Evolutionary conservation across 2,888 invertebrate genomes (phyloP).

Genomic region (Stenodema calcarata): DNA sequence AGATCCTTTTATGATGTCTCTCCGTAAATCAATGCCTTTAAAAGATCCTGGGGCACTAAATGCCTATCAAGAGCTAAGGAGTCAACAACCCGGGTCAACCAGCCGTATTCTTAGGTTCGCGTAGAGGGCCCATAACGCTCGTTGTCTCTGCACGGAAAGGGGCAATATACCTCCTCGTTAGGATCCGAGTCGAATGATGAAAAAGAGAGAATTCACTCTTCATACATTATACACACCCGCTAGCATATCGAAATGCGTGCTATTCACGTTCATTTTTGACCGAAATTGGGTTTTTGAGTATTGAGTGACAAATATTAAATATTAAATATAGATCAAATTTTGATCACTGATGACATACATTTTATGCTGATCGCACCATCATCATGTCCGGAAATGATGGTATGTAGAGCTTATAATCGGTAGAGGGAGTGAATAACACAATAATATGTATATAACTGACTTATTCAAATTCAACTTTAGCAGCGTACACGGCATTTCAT

Average conservation of each 20-base stretch:
- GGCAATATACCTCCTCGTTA: background rate
- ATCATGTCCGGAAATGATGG: too few species aligned
- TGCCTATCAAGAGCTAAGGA: slow-evolving; percentile 16
- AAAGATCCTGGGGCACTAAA: slow-evolving; percentile 6
- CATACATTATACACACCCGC: background rate
- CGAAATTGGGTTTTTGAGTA: too few species aligned
- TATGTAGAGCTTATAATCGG: too few species aligned
- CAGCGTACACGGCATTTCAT: too few species aligned
- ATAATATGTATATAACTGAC: too few species aligned
- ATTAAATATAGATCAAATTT: too few species aligned
- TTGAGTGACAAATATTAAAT: too few species aligned
- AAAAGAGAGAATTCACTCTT: background rate
- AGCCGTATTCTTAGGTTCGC: slow-evolving; percentile 6
- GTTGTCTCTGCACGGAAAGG: background rate
- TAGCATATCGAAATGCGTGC: background rate
- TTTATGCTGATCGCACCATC: too few species aligned
- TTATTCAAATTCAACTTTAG: too few species aligned
- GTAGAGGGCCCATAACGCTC: background rate
- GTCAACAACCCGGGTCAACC: slow-evolving; percentile 27
- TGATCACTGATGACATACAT: too few species aligned
- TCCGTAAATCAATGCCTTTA: slow-evolving; percentile 35
- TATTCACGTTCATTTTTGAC: too few species aligned
- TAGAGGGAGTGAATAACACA: too few species aligned
- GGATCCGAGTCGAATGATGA: background rate
- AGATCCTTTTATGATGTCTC: slow-evolving; percentile 32